A percentile compares a stretch with the other conserved stretches of the same genome.
Conservation (phyloP, 2,797 vertebrate genomes). For the Pagetopsis macropterus region DNA sequence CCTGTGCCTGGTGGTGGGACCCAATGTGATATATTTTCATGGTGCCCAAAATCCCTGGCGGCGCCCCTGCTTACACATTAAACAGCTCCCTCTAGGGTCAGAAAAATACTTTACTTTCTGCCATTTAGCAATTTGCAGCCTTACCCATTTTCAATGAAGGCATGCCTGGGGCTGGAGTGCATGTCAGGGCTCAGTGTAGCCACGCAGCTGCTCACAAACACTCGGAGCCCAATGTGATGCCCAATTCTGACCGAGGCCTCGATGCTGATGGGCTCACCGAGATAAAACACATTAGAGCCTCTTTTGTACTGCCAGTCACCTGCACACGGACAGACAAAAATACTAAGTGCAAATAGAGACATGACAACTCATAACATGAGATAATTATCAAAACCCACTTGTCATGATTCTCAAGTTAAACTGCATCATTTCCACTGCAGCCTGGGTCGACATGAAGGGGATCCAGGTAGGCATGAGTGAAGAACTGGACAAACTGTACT, state of each 20-base stretch:
- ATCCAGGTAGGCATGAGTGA: constrained; percentile 78
- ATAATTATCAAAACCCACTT: constrained; percentile 43
- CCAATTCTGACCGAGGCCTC: constrained; percentile 74
- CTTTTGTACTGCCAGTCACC: constrained; percentile 75
- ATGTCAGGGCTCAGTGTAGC: too few species aligned
- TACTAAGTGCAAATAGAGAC: background rate
- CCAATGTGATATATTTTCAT: too few species aligned
- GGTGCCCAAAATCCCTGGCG: too few species aligned
- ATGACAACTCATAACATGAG: accelerated
- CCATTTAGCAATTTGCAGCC: too few species aligned
- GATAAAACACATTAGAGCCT: constrained; percentile 64
- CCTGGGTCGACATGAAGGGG: constrained; percentile 64
- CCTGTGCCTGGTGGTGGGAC: too few species aligned
- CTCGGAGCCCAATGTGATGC: constrained; percentile 69
- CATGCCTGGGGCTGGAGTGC: too few species aligned
- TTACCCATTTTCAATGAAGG: too few species aligned
- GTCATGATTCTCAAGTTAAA: constrained; percentile 79
- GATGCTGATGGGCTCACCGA: constrained; percentile 75
- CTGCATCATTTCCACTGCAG: constrained; percentile 57
- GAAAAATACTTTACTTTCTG: constrained; percentile 59
- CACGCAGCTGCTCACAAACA: constrained; percentile 72
- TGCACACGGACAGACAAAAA: constrained; percentile 31
- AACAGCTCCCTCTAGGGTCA: background rate
- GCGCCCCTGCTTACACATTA: too few species aligned
- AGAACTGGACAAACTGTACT: constrained; percentile 75